A percentile compares a stretch with the other conserved stretches of the same genome.
Evolutionary conservation across 2,113 vertebrate genomes (phyloP).

Genomic region (pig (Sus scrofa)): DNA sequence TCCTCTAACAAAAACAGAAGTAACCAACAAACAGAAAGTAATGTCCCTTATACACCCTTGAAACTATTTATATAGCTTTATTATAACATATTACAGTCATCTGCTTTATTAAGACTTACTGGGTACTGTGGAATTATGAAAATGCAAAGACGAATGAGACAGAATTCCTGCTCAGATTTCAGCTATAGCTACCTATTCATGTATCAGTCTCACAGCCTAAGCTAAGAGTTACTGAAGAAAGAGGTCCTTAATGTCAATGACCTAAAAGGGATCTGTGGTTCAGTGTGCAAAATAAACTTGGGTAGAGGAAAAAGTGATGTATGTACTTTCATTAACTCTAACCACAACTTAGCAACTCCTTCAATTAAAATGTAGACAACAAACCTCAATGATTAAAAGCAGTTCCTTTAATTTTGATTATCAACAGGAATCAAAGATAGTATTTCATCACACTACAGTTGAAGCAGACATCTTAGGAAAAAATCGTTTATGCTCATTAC

Average conservation of each 20-base stretch:
- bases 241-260: not conserved
- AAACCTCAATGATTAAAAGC: not conserved
- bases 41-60: not conserved
- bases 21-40: not conserved
- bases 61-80: slow-evolving; percentile 14
- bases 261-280: not conserved
- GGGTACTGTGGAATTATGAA: slow-evolving; percentile 10
- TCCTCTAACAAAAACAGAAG: slow-evolving; percentile 24
- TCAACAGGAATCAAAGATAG: not conserved
- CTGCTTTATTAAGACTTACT: not conserved
- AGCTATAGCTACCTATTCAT: not conserved
- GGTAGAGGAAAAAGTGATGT: not conserved
- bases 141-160: slow-evolving; percentile 24
- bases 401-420: not conserved
- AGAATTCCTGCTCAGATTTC: not conserved
- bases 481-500: slow-evolving; percentile 19
- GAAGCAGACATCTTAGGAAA: not conserved
- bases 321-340: slow-evolving; percentile 15
- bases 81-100: not conserved
- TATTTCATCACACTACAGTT: not conserved
- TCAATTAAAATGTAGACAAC: not conserved
- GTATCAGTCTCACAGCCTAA: not conserved
- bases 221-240: not conserved
- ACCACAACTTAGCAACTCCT: slow-evolving; percentile 6
- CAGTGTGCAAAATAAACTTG: not conserved